Evolutionary conservation across 1,140 invertebrate genomes (phyloP).

Genomic region (Octopus sinensis): DNA sequence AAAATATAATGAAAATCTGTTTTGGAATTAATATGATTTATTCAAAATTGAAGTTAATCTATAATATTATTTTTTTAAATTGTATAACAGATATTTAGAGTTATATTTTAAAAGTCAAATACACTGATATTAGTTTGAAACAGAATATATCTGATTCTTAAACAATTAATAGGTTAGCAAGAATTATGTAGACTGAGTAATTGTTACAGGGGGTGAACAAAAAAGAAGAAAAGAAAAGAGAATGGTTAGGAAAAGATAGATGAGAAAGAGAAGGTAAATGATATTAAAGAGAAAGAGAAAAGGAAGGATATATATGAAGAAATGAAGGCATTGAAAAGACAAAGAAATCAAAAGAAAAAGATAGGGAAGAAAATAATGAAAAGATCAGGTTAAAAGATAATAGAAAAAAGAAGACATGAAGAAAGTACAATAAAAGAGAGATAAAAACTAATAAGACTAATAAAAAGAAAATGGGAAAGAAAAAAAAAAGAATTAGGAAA

Average conservation of each 20-base stretch:
- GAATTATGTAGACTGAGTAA: not conserved
- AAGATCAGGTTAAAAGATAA: not conserved
- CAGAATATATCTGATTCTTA: no score
- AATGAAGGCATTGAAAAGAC: not conserved
- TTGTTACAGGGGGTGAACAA: not conserved
- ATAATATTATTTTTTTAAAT: no score
- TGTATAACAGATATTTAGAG: no score
- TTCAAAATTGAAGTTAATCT: no score
- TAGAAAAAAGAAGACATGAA: not conserved
- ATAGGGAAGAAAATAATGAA: not conserved
- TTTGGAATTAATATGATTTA: no score
- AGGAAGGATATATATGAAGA: not conserved
- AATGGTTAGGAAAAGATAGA: not conserved
- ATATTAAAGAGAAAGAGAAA: not conserved
- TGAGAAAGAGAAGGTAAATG: not conserved
- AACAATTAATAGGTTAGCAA: no score
- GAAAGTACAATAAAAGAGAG: not conserved
- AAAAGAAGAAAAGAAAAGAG: not conserved
- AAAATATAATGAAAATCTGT: no score
- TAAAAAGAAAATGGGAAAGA: not conserved
- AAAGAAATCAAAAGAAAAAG: not conserved
- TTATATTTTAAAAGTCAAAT: no score
- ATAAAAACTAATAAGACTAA: not conserved
- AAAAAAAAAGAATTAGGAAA: not conserved
- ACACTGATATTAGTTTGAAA: no score